Evolutionary conservation across 2,888 invertebrate species (phyloP).

Genomic region (Tetheella fluctuosa): DNA sequence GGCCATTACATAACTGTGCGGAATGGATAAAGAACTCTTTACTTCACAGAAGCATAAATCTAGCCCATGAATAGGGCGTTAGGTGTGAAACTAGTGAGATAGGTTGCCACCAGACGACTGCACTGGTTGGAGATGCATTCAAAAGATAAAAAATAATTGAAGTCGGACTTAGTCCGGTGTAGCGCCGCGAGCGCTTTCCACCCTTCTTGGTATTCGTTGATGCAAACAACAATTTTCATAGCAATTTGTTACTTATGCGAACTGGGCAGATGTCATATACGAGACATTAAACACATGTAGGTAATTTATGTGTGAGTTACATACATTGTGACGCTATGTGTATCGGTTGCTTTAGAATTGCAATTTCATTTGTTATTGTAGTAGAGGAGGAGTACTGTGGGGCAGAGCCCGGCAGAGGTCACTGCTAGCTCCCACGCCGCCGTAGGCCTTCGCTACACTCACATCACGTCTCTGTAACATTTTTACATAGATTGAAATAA

Average conservation of each 20-base stretch:
- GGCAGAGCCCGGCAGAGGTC: no score
- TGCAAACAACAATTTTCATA: conserved; percentile 38
- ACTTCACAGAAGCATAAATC: conserved; percentile 41
- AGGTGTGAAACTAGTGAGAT: conserved; percentile 64
- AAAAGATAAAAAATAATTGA: conserved; percentile 70
- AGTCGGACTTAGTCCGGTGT: conserved; percentile 59
- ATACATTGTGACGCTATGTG: no score
- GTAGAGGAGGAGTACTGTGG: no score
- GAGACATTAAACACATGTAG: background rate
- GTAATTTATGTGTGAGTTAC: background rate
- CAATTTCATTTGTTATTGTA: no score
- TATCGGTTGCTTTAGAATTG: no score
- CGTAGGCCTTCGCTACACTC: no score
- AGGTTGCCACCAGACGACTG: conserved; percentile 45
- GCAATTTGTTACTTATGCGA: conserved; percentile 32
- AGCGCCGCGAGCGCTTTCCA: conserved; percentile 24
- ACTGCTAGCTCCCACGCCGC: no score
- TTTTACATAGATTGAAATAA: no score
- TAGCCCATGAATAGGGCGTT: conserved; percentile 49
- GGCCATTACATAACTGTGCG: no score
- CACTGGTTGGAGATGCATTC: conserved; percentile 63
- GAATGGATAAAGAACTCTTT: conserved; percentile 25
- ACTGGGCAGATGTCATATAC: background rate
- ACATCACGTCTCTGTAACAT: no score
- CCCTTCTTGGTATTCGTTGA: conserved; percentile 27